Conservation (phyloP, 2,113 vertebrate genomes). For the Alectura lathami region DNA sequence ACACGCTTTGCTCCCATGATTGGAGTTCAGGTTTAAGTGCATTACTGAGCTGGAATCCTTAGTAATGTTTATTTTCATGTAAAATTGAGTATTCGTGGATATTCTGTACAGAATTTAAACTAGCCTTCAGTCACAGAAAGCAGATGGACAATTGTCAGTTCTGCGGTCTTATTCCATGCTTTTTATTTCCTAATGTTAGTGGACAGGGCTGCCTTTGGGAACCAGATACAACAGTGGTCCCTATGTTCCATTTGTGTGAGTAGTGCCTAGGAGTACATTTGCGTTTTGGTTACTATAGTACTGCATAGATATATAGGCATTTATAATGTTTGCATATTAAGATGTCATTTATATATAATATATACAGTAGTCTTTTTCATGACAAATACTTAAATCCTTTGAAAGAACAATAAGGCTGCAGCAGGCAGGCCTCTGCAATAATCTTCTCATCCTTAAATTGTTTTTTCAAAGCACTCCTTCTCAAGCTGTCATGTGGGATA, state of each 20-base stretch:
- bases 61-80: not conserved
- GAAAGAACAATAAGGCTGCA: not conserved
- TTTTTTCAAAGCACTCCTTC: constrained; percentile 35
- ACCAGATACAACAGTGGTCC: not conserved
- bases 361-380: not conserved
- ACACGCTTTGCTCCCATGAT: not conserved
- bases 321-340: not conserved
- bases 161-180: not conserved
- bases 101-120: not conserved
- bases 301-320: not conserved
- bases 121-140: not conserved
- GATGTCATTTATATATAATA: not conserved
- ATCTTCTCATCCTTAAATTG: constrained; percentile 40
- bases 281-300: not conserved
- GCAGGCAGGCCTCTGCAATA: not conserved
- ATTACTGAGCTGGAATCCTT: not conserved
- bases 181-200: not conserved
- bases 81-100: not conserved
- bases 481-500: constrained; percentile 14
- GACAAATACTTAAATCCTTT: not conserved
- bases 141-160: not conserved
- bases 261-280: not conserved
- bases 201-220: not conserved
- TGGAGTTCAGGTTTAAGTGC: not conserved
- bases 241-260: not conserved